Evolutionary conservation across 2,113 vertebrate genomes (phyloP).

Genomic region (human (Homo sapiens)): DNA sequence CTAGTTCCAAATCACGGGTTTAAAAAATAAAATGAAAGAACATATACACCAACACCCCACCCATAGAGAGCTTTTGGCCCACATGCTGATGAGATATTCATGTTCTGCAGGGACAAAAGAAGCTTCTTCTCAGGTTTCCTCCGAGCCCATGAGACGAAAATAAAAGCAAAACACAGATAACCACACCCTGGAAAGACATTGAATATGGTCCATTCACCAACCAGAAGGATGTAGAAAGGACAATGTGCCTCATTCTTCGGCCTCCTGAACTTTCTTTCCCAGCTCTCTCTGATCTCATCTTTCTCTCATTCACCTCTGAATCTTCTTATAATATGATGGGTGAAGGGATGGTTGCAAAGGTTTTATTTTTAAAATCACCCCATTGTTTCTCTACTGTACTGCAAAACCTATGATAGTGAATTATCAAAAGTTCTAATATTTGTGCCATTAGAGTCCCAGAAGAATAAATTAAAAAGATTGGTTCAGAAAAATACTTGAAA

Average conservation of each 20-base stretch:
- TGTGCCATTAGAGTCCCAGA: not conserved
- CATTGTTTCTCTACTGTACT: not conserved
- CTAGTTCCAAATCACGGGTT: not conserved
- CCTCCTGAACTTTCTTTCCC: not conserved
- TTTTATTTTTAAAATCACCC: not conserved
- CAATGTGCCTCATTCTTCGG: not conserved
- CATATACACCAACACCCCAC: not conserved
- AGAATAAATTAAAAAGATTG: not conserved
- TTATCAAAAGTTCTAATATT: not conserved
- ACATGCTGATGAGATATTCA: not conserved
- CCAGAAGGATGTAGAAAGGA: not conserved
- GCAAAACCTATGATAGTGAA: not conserved
- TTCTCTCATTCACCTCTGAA: not conserved
- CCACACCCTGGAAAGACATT: not conserved
- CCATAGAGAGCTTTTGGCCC: not conserved
- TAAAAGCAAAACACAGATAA: not conserved
- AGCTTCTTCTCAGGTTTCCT: not conserved
- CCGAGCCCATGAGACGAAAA: not conserved
- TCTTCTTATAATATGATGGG: not conserved
- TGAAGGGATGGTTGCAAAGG: not conserved
- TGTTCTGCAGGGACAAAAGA: not conserved
- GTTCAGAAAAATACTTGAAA: not conserved
- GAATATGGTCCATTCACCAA: not conserved
- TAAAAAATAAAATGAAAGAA: not conserved
- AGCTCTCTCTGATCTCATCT: not conserved